Conservation (phyloP, 2,797 vertebrate genomes). For the Rhinophrynus dorsalis region DNA sequence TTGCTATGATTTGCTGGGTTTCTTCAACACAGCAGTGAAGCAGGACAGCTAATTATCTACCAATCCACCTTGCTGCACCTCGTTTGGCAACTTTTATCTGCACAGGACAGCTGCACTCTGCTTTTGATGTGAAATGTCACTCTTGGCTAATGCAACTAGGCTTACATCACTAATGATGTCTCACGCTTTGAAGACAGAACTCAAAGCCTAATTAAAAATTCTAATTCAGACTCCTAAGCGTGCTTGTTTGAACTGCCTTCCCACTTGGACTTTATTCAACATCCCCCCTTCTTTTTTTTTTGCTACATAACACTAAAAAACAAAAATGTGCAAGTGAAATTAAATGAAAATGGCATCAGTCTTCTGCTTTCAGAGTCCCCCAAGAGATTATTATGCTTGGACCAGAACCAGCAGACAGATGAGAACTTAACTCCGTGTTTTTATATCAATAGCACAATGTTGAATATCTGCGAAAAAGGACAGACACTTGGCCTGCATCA, state of each 20-base stretch:
- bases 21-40: constrained; percentile 51
- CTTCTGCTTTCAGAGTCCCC: constrained; percentile 56
- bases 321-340: constrained; percentile 41
- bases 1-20: constrained; percentile 49
- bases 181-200: constrained; percentile 75
- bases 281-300: constrained; percentile 51
- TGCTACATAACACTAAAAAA: constrained; percentile 27
- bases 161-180: constrained; percentile 63
- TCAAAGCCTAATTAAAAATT: constrained; percentile 84
- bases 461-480: constrained; percentile 6
- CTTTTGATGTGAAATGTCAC: constrained; percentile 71
- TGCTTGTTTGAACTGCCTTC: constrained; percentile 56
- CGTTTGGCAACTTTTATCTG: constrained; percentile 71
- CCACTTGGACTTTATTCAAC: constrained; percentile 54
- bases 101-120: constrained; percentile 65
- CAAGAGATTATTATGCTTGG: constrained; percentile 64
- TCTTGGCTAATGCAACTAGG: constrained; percentile 60
- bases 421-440: constrained; percentile 56
- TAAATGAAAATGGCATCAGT: constrained; percentile 55
- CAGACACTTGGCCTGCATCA: no score
- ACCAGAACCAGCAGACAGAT: constrained; percentile 64
- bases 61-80: constrained; percentile 68
- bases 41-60: constrained; percentile 70
- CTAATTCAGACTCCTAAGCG: constrained; percentile 66
- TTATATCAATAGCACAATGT: constrained; percentile 46